A percentile compares a stretch with the other conserved stretches of the same genome.
Evolutionary conservation across 2,888 invertebrate species (phyloP).

Genomic region (Cryptosula pallasiana): DNA sequence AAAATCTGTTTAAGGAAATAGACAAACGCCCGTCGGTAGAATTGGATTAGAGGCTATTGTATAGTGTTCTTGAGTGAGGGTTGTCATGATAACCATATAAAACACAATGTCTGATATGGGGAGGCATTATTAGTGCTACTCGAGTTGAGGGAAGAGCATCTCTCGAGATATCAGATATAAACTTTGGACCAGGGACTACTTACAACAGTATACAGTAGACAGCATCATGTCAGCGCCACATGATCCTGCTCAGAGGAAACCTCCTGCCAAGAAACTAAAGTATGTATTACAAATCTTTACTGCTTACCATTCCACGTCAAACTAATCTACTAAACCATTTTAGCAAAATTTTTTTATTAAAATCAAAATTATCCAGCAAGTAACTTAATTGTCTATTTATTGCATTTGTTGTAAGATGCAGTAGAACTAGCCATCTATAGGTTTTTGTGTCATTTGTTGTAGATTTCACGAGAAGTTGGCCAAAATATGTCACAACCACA

Average conservation of each 20-base stretch:
- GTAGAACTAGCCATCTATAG: too few relatives aligned
- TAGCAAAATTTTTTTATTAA: too few relatives aligned
- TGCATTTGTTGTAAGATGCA: too few relatives aligned
- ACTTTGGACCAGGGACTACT: too few relatives aligned
- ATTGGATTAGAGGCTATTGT: background rate
- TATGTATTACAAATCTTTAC: too few relatives aligned
- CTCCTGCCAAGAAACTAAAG: conserved; percentile 21
- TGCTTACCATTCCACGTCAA: too few relatives aligned
- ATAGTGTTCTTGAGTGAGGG: background rate
- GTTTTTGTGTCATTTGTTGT: background rate
- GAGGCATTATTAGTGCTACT: background rate
- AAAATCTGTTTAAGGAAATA: too few relatives aligned
- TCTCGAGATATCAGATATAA: background rate
- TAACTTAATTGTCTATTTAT: too few relatives aligned
- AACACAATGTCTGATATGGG: background rate
- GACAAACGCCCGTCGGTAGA: background rate
- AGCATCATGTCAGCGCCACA: background rate
- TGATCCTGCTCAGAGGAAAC: conserved; percentile 14
- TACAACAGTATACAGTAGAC: too few relatives aligned
- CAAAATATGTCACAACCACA: conserved; percentile 11
- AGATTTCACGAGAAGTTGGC: conserved; percentile 2
- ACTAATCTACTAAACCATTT: too few relatives aligned
- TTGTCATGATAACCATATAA: background rate
- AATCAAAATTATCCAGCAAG: too few relatives aligned
- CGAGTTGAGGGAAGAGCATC: background rate